phyloP scores from a whole-genome alignment of 2,797 vertebrate genomes.

The Melopsittacus undulatus region DNA sequence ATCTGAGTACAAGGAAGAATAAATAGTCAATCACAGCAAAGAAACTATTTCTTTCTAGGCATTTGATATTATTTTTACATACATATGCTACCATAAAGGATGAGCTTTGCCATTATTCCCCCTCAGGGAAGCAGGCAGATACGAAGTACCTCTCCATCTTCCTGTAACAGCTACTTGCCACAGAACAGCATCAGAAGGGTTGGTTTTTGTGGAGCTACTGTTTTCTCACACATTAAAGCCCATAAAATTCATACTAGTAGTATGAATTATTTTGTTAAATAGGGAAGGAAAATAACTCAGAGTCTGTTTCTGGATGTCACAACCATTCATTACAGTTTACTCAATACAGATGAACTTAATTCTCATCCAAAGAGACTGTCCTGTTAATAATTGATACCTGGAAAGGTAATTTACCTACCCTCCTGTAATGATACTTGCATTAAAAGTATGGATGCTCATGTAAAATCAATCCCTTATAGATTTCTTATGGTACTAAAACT shows the following conservation, averaged over 20 bases:
- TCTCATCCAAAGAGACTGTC: neutral
- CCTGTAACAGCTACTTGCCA: neutral
- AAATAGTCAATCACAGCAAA: neutral
- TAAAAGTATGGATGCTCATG: neutral
- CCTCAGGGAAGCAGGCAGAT: neutral
- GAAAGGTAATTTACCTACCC: neutral
- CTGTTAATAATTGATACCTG: neutral
- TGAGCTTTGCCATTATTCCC: neutral
- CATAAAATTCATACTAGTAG: neutral
- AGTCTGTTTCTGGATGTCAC: neutral
- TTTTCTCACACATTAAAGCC: neutral
- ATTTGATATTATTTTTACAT: neutral
- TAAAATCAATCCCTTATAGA: neutral
- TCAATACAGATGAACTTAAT: neutral
- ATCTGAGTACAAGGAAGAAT: neutral
- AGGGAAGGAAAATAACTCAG: neutral
- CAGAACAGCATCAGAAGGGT: neutral
- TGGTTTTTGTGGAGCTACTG: neutral
- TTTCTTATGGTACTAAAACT: neutral
- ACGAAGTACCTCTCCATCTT: neutral
- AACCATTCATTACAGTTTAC: neutral
- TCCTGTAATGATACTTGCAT: neutral
- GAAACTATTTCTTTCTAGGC: neutral
- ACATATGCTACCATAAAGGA: neutral
- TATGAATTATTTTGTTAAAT: neutral